Conservation (phyloP, 2,797 vertebrate species). For the Tenualosa thibaudeaui region DNA sequence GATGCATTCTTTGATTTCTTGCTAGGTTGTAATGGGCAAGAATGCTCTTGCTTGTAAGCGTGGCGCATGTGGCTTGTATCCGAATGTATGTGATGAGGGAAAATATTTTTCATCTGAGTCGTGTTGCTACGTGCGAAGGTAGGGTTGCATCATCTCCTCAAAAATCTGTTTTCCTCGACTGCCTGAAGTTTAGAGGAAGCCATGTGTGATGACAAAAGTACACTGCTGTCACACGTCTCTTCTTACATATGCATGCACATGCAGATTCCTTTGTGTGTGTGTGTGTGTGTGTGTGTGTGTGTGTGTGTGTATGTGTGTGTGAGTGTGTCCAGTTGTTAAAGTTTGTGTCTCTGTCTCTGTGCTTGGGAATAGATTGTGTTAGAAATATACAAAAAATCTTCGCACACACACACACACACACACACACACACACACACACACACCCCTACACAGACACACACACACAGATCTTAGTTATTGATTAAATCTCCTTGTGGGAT, state of each 20-base stretch:
- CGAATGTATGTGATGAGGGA: not conserved
- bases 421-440: not conserved
- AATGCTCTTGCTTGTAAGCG: not conserved
- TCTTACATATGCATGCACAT: not conserved
- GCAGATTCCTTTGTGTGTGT: not conserved
- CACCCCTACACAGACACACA: not conserved
- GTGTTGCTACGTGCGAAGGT: not conserved
- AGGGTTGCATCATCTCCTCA: conserved; percentile 1
- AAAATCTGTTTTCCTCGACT: conserved; percentile 17
- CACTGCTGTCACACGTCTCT: not conserved
- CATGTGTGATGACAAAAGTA: not conserved
- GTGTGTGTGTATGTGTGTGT: not conserved
- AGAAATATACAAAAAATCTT: not conserved
- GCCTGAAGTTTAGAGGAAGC: conserved; percentile 5
- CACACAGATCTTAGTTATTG: not conserved
- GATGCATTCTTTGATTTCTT: not conserved
- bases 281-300: not conserved
- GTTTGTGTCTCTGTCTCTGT: not conserved
- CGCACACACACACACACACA: not conserved
- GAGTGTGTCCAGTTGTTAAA: not conserved
- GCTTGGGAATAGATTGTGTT: not conserved
- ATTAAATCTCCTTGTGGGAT: conserved; percentile 20
- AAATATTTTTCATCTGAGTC: not conserved
- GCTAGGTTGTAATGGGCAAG: not conserved
- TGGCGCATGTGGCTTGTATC: not conserved